A percentile compares a stretch with the other conserved stretches of the same genome.
phyloP scores from a whole-genome alignment of 2,113 vertebrate species.

The Murina feae region DNA sequence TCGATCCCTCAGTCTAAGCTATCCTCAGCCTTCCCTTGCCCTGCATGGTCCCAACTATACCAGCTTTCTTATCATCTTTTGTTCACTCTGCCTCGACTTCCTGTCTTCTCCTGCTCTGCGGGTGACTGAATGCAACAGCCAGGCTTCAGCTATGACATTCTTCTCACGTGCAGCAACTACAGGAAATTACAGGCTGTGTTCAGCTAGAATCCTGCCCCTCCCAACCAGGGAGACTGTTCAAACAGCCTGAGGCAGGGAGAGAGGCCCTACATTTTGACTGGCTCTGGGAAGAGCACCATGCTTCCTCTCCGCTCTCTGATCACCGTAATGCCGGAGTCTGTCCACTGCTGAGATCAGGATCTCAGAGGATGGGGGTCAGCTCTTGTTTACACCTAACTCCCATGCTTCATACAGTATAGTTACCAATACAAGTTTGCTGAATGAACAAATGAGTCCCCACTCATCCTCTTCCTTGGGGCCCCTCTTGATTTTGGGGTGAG shows the following conservation, averaged over 20 bases:
- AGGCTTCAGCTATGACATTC: not conserved
- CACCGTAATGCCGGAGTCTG: not conserved
- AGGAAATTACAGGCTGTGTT: not conserved
- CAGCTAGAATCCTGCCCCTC: not conserved
- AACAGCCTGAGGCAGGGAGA: not conserved
- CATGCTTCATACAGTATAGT: not conserved
- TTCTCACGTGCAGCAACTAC: not conserved
- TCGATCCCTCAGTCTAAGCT: not conserved
- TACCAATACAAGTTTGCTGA: not conserved
- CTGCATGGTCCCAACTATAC: not conserved
- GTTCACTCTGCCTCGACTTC: not conserved
- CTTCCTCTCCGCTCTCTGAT: not conserved
- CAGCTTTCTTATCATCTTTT: not conserved
- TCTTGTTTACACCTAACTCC: not conserved
- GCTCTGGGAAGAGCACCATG: not conserved
- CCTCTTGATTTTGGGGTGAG: not conserved
- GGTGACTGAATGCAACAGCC: not conserved
- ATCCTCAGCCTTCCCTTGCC: not conserved
- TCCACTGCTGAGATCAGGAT: not conserved
- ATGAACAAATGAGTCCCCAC: not conserved
- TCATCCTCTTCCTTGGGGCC: not conserved
- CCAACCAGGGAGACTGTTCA: not conserved
- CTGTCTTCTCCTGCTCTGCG: not conserved
- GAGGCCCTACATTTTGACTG: not conserved
- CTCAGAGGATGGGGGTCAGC: not conserved